Evolutionary conservation across 2,888 invertebrate species (phyloP).

Genomic region (Tigriopus californicus): DNA sequence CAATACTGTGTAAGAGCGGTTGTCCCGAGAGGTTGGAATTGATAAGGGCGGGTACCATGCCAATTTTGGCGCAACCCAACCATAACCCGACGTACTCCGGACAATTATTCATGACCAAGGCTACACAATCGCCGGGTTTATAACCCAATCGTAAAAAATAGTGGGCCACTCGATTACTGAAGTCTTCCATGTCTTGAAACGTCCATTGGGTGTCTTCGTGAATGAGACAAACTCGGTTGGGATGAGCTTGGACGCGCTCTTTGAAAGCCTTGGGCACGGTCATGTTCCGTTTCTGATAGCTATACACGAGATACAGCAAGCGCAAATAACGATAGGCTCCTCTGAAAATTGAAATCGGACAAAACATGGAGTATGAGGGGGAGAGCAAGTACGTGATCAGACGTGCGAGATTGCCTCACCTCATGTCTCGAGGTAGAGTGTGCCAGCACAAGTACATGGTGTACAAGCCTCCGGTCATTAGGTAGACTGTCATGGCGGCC

Average conservation of each 20-base stretch:
- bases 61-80: slow-evolving; percentile 34
- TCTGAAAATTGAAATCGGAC: neutral
- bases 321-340: slow-evolving; percentile 11
- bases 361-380: too few relatives aligned
- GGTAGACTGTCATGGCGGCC: neutral
- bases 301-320: slow-evolving; percentile 41
- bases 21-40: slow-evolving; percentile 34
- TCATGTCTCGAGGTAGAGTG: slow-evolving; percentile 12
- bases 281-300: slow-evolving; percentile 45
- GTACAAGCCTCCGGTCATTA: slow-evolving; percentile 13
- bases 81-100: slow-evolving; percentile 33
- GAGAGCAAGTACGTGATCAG: too few relatives aligned
- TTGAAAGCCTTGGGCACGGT: slow-evolving; percentile 63
- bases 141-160: slow-evolving; percentile 22
- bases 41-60: slow-evolving; percentile 32
- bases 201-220: slow-evolving; percentile 12
- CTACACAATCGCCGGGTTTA: slow-evolving; percentile 31
- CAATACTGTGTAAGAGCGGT: slow-evolving; percentile 33
- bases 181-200: slow-evolving; percentile 21
- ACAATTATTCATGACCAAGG: slow-evolving; percentile 33
- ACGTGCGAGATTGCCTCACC: neutral
- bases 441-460: slow-evolving; percentile 11
- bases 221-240: neutral
- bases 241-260: slow-evolving; percentile 45
- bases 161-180: slow-evolving; percentile 22